Conservation (phyloP, 2,113 vertebrate species). For the Zonotrichia leucophrys region DNA sequence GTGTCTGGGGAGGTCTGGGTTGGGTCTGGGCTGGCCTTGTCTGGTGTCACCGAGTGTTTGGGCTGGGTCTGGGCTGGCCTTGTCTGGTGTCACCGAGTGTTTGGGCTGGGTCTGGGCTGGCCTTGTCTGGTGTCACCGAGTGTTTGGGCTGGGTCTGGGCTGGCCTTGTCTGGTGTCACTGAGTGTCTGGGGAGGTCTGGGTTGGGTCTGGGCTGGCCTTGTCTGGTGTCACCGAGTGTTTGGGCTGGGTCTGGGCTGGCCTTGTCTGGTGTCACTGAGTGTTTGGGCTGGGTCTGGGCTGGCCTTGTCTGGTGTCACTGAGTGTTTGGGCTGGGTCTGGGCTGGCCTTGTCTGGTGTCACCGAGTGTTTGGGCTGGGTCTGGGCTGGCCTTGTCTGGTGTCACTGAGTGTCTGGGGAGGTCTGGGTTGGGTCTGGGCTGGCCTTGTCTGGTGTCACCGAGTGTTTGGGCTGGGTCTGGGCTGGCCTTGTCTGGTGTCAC, state of each 20-base stretch:
- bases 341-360: not conserved
- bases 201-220: not conserved
- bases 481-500: too few species aligned
- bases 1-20: too few species aligned
- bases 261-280: not conserved
- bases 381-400: not conserved
- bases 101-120: not conserved
- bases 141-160: not conserved
- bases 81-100: too few species aligned
- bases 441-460: fast-evolving
- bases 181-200: too few species aligned
- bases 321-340: not conserved
- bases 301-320: not conserved
- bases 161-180: too few species aligned
- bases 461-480: too few species aligned
- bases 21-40: too few species aligned
- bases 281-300: not conserved
- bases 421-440: not conserved
- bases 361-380: fast-evolving
- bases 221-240: too few species aligned
- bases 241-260: too few species aligned
- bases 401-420: too few species aligned
- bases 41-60: fast-evolving
- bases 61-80: too few species aligned
- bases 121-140: too few species aligned